Conservation (phyloP, 2,888 invertebrate species). For the Caenorhabditis sulstoni region DNA sequence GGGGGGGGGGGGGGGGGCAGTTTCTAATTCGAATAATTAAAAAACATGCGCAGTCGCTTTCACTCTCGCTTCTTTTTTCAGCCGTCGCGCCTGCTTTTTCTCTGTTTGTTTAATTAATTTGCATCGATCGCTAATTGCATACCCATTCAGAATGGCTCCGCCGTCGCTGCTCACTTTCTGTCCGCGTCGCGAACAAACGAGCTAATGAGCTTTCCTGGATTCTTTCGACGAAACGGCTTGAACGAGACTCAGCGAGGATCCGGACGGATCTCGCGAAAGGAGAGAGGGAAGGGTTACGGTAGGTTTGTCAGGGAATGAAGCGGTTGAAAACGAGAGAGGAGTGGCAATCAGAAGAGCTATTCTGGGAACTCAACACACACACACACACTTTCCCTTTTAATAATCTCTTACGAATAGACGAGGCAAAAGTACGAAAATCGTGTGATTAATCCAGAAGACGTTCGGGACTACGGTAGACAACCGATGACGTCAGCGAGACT, state of each 20-base stretch:
- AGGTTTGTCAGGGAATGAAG: too few species aligned
- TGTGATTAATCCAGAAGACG: too few species aligned
- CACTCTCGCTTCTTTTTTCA: background rate
- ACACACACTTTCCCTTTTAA: too few species aligned
- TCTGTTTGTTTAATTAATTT: conserved; percentile 62
- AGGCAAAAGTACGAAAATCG: too few species aligned
- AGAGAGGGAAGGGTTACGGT: too few species aligned
- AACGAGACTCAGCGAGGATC: conserved; percentile 1
- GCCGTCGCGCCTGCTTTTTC: too few species aligned
- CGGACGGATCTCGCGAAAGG: conserved; percentile 4
- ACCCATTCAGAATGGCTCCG: conserved; percentile 34
- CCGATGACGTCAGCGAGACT: too few species aligned
- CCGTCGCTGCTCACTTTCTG: background rate
- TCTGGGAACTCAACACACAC: too few species aligned
- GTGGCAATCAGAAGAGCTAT: too few species aligned
- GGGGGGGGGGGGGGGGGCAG: background rate
- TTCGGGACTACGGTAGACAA: background rate
- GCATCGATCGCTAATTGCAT: conserved; percentile 65
- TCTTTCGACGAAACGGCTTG: conserved; percentile 13
- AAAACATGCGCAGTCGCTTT: conserved; percentile 8
- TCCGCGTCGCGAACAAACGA: conserved; percentile 34
- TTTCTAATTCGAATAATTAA: conserved; percentile 13
- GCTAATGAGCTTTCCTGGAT: conserved; percentile 54
- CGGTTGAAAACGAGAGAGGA: too few species aligned
- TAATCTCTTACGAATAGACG: too few species aligned